Percentiles rank a stretch among this genome's conserved stretches.
Conservation (phyloP, 2,113 vertebrate species). For the Gorilla gorilla region DNA sequence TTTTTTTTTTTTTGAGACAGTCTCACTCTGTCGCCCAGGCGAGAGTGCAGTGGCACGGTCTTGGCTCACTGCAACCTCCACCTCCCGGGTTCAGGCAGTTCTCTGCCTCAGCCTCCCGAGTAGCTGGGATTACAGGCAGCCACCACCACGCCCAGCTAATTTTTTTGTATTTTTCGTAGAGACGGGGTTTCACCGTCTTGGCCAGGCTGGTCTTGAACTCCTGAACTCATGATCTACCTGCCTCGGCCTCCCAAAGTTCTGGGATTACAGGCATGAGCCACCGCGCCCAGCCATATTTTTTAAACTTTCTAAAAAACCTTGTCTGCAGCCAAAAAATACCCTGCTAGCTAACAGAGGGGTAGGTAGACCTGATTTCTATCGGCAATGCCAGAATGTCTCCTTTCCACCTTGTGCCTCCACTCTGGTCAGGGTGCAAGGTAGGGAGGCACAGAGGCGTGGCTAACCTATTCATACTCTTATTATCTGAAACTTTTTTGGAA, state of each 20-base stretch:
- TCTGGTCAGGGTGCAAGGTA: neutral
- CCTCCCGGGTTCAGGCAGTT: no score
- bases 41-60: no score
- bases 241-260: neutral
- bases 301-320: slow-evolving; percentile 8
- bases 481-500: neutral
- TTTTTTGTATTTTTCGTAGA: no score
- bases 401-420: neutral
- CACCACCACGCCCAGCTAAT: no score
- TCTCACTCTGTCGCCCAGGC: no score
- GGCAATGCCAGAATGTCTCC: neutral
- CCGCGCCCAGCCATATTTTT: neutral
- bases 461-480: neutral
- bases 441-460: neutral
- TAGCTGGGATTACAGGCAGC: no score
- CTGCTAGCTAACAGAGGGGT: neutral
- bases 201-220: no score
- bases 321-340: neutral
- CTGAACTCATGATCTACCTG: no score
- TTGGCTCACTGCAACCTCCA: no score
- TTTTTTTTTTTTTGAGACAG: no score
- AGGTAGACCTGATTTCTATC: neutral
- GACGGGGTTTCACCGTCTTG: no score
- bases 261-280: neutral
- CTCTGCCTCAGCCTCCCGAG: no score